Base-by-base conservation (phyloP, 2,113 vertebrate species). In the Indicator maculatus region DNA sequence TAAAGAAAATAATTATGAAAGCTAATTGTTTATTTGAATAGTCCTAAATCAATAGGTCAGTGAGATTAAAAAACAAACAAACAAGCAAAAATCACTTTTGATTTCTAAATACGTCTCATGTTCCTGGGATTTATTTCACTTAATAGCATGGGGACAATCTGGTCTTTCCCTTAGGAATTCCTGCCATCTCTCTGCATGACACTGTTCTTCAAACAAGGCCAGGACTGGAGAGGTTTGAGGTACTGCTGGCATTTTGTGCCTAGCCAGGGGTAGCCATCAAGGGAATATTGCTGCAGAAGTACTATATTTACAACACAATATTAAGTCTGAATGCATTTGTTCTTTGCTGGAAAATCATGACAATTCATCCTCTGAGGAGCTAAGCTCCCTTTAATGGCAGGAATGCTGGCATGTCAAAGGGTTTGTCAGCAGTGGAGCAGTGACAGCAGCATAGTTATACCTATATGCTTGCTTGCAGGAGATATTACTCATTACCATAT, bases 301-400 rank as follows among this genome's bases (percentile, higher is more conserved):
- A 41, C 66, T 59, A 36, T 28, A 87, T 45, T 87, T 71, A 91
- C 45, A 70, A 45, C 30, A 79, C n/a, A 23, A 93, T 93, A 92
- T 82, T 84, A 79, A 92, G 84, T 76, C 53, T 55, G 84, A 92
- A 87, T 83, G 17, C 13, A 82, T 89, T 87, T 90, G n/a, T 92
- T 39, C n/a, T 85, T 91, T 92, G 44, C 71, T 75, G 78, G 63
- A 79, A 79, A 73, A 70, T 33, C 18, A 39, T 47, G 52, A 66
- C 16, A 83, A 26, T 26, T 83, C 27, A 79, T 39, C 1, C 18
- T 61, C 74, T 55, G 63, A 89, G 70, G 30, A 84, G 11, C 26
- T 21, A 15, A 83, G 10, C 9, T 70, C 6, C 12, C 15, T n/a
- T 74, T 24, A 69, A 79, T 14, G 5, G 16, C 55, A 79, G 59